Evolutionary conservation across 2,888 invertebrate species (phyloP), one percentile per base, ranked within the genome.

Genomic region (Mythimna ferrago): DNA sequence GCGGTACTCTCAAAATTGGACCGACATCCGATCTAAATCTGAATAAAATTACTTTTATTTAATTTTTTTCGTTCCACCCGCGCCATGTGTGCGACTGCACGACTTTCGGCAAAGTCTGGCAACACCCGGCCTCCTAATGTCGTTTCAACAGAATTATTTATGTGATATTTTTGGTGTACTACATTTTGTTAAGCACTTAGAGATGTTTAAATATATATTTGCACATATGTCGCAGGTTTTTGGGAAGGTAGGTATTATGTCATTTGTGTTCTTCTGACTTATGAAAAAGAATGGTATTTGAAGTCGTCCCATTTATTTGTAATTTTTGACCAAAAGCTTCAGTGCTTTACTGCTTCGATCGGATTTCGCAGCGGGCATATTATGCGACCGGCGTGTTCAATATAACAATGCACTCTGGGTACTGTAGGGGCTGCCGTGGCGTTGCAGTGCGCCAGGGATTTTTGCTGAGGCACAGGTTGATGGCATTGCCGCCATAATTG

Each of bases 1-100:
- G 77, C 76, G 64, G 57, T 73, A 61, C 86, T 78, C 76, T 71
- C 77, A 69, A 88, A 89, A 89, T 89, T 85, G 88, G 83, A 80
- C 74, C 85, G 86, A 81, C 87, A 85, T 87, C 85, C 84, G 86
- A 87, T 90, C 89, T 80, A 89, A 91, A 92, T 91, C 91, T 90
- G 90, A 92, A 92, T 91, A 90, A 89, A 89, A 90, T 89, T 86
- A 87, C 84, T 85, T 88, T 88, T 83, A 85, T 85, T 87, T 87
- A 80, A 86, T 88, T 88, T 90, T 48, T 86, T 86, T 83, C 83
- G 79, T 78, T 76, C 70, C 60, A 69, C 71, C 70, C 72, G 68
- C 85, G 71, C 78, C 81, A 78, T 78, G 67, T 85, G 86, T 82
- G 80, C 64, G 53, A 10, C 51, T 60, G 66, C 6, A 56, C 73